Evolutionary conservation across 2,113 vertebrate species (phyloP).

Genomic region (Chelonoidis abingdonii): DNA sequence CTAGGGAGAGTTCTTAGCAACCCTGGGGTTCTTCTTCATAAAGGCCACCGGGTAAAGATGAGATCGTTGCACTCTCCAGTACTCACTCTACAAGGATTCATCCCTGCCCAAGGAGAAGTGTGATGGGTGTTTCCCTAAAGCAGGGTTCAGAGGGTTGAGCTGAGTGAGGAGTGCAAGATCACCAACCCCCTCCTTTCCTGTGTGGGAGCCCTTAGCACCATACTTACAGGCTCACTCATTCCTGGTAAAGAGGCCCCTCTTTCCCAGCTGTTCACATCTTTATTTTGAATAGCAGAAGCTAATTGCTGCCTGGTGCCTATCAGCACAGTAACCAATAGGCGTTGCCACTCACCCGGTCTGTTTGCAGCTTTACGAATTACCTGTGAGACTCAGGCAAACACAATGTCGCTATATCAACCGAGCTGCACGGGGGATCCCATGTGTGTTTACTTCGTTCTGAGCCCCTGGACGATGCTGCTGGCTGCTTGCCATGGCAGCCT

Average conservation of each 20-base stretch:
- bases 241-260: not conserved
- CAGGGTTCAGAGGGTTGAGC: not conserved
- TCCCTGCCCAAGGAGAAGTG: not conserved
- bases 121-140: not conserved
- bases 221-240: not conserved
- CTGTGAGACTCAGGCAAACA: not conserved
- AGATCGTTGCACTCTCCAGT: not conserved
- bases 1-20: no score
- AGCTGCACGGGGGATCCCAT: not conserved
- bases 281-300: not conserved
- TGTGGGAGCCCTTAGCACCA: not conserved
- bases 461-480: not conserved
- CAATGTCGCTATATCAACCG: not conserved
- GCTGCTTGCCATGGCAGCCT: not conserved
- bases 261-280: not conserved
- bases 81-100: no score
- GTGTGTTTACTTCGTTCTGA: not conserved
- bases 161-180: not conserved
- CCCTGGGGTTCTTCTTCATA: not conserved
- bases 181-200: not conserved
- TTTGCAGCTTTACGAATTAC: not conserved
- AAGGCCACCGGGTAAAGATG: not conserved
- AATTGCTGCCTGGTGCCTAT: rapidly evolving
- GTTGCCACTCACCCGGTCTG: not conserved
- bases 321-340: rapidly evolving